These are phyloP conservation scores for Chrysaora quinquecirrha DNA, from an alignment of 30 jellyfish, hydroid and myxozoan species.

Conservation along the genomic window DNA sequence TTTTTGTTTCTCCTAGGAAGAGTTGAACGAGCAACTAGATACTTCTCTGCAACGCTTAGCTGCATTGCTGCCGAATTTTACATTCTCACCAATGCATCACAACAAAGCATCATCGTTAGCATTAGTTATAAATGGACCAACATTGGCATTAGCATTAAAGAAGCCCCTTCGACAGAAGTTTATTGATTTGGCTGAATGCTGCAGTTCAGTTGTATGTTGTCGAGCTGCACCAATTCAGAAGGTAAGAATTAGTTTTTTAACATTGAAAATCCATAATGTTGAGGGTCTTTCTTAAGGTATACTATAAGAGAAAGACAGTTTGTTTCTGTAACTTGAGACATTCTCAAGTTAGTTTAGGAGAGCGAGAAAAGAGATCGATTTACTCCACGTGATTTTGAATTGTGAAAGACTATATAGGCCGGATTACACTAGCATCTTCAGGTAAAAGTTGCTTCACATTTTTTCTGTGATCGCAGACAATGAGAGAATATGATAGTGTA, in stretches of 20 bases:
- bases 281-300: too few relatives aligned
- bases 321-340: too few relatives aligned
- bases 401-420: too few relatives aligned
- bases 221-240: conserved; percentile 98
- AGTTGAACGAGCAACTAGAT: conserved; percentile 81
- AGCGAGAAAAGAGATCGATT: too few relatives aligned
- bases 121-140: conserved; percentile 80
- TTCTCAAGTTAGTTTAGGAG: too few relatives aligned
- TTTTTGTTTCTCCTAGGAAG: conserved; percentile 62
- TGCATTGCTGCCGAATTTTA: conserved; percentile 54
- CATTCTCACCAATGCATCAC: conserved; percentile 49
- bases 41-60: conserved; percentile 55
- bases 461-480: too few relatives aligned
- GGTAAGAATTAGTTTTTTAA: conserved; percentile 50
- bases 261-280: too few relatives aligned
- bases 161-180: conserved; percentile 79
- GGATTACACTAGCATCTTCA: too few relatives aligned
- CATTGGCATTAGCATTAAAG: conserved; percentile 84
- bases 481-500: too few relatives aligned
- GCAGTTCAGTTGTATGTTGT: conserved; percentile 92
- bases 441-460: too few relatives aligned
- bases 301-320: too few relatives aligned
- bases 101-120: conserved; percentile 70
- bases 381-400: too few relatives aligned
- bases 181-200: conserved; percentile 73